Base-by-base conservation (phyloP, 2,888 invertebrate genomes). In the Parnassius mnemosyne region DNA sequence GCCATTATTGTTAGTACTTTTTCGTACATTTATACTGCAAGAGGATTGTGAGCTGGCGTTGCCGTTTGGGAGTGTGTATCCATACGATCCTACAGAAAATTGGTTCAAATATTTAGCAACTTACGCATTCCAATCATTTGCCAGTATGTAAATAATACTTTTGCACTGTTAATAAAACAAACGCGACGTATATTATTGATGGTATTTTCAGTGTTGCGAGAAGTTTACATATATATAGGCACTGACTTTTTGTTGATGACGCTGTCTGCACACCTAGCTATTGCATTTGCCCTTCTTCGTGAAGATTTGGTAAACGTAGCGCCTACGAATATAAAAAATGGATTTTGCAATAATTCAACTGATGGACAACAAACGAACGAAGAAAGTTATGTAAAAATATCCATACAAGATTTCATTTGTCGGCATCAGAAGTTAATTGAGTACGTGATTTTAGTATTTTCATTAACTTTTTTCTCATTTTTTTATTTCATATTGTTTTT, bases 391-490 rank as follows among this genome's bases (percentile, higher is more conserved):
- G 54, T 49, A 5, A 62, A n/a, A n/a, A 58, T 57, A 13, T 60
- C 65, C 9, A 67, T 83, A n/a, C 65, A 74, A 49, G 60, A 67
- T 57, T 59, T 85, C 42, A 67, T 84, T 43, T 65, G 53, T 46
- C 75, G 65, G 60, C 85, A 87, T 66, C 84, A 85, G 66, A 75
- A 70, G 57, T 66, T 86, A 20, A 77, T 84, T 43, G 66, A 66
- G 87, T 86, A 65, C 65, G 7, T 62, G 56, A 64, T 61, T 60
- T 64, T 57, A 51, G 54, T 58, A 54, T 44, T 54, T 60, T 46
- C 65, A 66, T 61, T 57, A 61, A 11, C 13, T 60, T 61, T 59
- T 66, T 10, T 10, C 1, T 11, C 10, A 1, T 10, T 13, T 16
- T 10, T 13, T 51, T 7, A 3, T 3, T 10, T n/a, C 25, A 16